Evolutionary conservation across 2,888 invertebrate genomes (phyloP), one percentile per base, ranked within the genome.

Genomic region (Drosophila koepferae): DNA sequence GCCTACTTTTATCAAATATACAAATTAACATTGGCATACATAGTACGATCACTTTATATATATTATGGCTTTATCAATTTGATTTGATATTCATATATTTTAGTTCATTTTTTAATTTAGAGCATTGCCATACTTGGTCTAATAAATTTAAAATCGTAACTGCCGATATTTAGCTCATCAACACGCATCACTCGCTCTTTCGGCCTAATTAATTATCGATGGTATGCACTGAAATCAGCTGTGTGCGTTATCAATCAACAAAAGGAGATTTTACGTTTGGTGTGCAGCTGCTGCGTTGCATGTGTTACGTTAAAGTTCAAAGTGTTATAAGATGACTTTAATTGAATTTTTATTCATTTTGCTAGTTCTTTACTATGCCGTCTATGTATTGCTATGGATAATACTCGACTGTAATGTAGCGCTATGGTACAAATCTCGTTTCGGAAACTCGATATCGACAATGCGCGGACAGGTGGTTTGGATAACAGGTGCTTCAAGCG

Each of bases 401-500:
- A 89, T 95, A 34, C 86, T 94, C 31, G 96, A 96, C 85, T 95
- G 95, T 82, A 95, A 96, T 92, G 91, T 95, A 28, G 92, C 93
- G 54, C 91, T 96, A 53, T 94, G 94, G 70, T 94, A 94, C 68
- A 94, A 94, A 54, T 94, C 95, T 62, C 94, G 94, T 80, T 95
- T 95, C 89, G 96, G 96, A 41, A 94, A 94, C 77, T 93, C 94
- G 5, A 93, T 95, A 61, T 93, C 93, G 44, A 90, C 92, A 4
- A 92, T 96, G 60, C 92, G 93, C 49, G 95, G 95, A 0, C 95
- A 97, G 92, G 96, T 97, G 5, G 95, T 97, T 2, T 97, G 97
- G 96, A 95, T 97, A 79, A 97, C 96, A 2, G 97, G 97, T 48
- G 96, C 97, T 0, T 97, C 97, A 0, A 96, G 96, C 93, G 97